Conservation (phyloP, 1,140 invertebrate species). For the Micrasema minimum region DNA sequence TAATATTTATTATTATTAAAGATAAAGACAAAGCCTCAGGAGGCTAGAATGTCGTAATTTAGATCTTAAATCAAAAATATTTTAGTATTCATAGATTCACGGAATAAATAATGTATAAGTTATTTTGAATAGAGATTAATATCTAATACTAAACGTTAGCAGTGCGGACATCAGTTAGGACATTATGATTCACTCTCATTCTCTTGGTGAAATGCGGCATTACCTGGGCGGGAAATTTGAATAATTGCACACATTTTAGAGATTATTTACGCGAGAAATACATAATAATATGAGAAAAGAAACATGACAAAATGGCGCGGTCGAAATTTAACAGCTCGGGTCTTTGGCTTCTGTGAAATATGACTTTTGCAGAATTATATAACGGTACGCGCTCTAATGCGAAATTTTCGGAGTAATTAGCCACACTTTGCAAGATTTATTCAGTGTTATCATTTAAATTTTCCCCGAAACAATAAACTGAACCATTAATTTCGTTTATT, state of each 20-base stretch:
- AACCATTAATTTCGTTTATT: background rate
- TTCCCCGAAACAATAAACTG: slow-evolving; percentile 7
- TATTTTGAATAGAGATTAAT: no score
- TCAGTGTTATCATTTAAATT: slow-evolving; percentile 17
- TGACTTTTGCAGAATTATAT: slow-evolving; percentile 3
- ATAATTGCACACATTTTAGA: slow-evolving; percentile 20
- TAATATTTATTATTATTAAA: no score
- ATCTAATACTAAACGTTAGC: no score
- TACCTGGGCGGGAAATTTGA: slow-evolving; percentile 9
- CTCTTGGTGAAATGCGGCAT: no score
- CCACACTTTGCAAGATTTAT: slow-evolving; percentile 17
- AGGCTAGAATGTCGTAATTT: no score
- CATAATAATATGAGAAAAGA: slow-evolving; percentile 26
- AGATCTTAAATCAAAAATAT: no score
- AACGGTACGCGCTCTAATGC: slow-evolving; percentile 3
- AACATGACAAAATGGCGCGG: slow-evolving; percentile 33
- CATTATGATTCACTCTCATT: no score
- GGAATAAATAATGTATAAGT: no score
- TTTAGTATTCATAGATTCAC: no score
- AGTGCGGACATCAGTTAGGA: no score
- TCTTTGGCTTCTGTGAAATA: slow-evolving; percentile 29
- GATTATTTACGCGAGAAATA: slow-evolving; percentile 23
- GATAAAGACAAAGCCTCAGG: no score
- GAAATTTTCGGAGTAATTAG: slow-evolving; percentile 25
- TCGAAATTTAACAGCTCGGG: slow-evolving; percentile 21